Evolutionary conservation across 2,888 invertebrate genomes (phyloP).

Genomic region (Stenoptilia bipunctidactyla): DNA sequence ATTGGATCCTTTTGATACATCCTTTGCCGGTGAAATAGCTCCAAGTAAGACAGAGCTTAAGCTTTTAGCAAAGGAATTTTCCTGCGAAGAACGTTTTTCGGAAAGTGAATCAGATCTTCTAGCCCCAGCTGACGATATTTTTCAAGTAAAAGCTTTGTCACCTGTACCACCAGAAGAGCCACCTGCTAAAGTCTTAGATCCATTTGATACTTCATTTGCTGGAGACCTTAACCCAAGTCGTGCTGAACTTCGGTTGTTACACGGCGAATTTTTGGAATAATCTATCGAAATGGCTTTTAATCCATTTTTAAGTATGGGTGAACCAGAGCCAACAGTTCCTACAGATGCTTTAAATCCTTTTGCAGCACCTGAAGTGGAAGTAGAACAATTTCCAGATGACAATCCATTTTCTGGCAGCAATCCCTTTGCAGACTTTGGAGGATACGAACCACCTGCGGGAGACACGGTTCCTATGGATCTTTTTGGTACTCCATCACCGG

Average conservation of each 20-base stretch:
- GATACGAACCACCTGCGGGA: conserved; percentile 43
- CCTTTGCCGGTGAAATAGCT: conserved; percentile 80
- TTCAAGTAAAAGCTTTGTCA: conserved; percentile 79
- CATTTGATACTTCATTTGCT: conserved; percentile 88
- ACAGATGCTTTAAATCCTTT: conserved; percentile 77
- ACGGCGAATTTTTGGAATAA: conserved; percentile 74
- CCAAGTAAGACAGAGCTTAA: conserved; percentile 86
- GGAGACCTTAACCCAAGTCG: conserved; percentile 80
- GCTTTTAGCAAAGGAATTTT: conserved; percentile 81
- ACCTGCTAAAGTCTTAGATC: conserved; percentile 73
- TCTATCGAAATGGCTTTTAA: conserved; percentile 75
- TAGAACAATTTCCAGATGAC: conserved; percentile 42
- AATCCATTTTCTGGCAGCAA: conserved; percentile 83
- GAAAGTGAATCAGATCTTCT: conserved; percentile 55
- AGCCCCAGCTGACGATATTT: conserved; percentile 65
- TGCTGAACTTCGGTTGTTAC: conserved; percentile 82
- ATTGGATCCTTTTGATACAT: conserved; percentile 89
- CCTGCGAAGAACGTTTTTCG: conserved; percentile 54
- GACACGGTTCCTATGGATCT: conserved; percentile 54
- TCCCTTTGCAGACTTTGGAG: conserved; percentile 75
- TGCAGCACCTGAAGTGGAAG: conserved; percentile 64
- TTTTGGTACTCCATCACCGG: conserved; percentile 45
- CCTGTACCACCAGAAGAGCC: conserved; percentile 65
- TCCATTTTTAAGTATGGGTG: conserved; percentile 84
- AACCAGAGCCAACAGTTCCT: conserved; percentile 64